These are phyloP conservation scores for Leptopilina boulardi DNA, from an alignment of 1,140 invertebrate genomes.

Conservation along the genomic window DNA sequence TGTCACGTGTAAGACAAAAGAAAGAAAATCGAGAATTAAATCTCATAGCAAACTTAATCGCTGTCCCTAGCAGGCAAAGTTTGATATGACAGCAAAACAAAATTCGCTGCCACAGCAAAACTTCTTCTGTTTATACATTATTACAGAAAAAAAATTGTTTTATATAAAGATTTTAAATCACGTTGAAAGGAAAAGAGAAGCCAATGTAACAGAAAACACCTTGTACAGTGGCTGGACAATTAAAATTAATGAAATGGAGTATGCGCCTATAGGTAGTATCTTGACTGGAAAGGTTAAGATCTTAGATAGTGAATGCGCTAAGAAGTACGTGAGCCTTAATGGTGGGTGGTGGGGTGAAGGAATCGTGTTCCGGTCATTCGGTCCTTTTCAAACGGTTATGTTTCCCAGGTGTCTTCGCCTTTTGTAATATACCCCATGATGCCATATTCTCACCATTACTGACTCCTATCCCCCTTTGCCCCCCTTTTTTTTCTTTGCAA, in stretches of 20 bases:
- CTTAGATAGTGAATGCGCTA: slow-evolving; percentile 51
- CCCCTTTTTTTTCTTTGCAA: not conserved
- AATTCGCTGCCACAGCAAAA: too few relatives aligned
- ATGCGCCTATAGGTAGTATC: slow-evolving; percentile 54
- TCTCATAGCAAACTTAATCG: too few relatives aligned
- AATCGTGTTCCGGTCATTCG: slow-evolving; percentile 66
- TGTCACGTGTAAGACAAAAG: too few relatives aligned
- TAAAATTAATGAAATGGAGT: slow-evolving; percentile 67
- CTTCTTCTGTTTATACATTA: too few relatives aligned
- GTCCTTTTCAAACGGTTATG: slow-evolving; percentile 56
- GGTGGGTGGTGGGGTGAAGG: slow-evolving; percentile 39
- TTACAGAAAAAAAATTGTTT: too few relatives aligned
- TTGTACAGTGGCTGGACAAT: slow-evolving; percentile 52
- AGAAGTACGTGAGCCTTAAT: slow-evolving; percentile 29
- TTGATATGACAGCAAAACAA: too few relatives aligned
- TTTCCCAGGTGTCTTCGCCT: slow-evolving; percentile 55
- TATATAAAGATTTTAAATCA: slow-evolving; percentile 26
- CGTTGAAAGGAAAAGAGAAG: not conserved
- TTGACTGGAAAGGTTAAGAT: slow-evolving; percentile 58
- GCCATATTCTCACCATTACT: slow-evolving; percentile 23
- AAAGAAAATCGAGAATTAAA: too few relatives aligned
- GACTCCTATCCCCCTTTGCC: not conserved
- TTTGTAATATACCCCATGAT: slow-evolving; percentile 30
- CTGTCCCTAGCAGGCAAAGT: too few relatives aligned
- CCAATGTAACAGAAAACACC: slow-evolving; percentile 36